A percentile compares a stretch with the other conserved stretches of the same genome.
Conservation (phyloP, 2,797 vertebrate species). For the Pempheris klunzingeri region DNA sequence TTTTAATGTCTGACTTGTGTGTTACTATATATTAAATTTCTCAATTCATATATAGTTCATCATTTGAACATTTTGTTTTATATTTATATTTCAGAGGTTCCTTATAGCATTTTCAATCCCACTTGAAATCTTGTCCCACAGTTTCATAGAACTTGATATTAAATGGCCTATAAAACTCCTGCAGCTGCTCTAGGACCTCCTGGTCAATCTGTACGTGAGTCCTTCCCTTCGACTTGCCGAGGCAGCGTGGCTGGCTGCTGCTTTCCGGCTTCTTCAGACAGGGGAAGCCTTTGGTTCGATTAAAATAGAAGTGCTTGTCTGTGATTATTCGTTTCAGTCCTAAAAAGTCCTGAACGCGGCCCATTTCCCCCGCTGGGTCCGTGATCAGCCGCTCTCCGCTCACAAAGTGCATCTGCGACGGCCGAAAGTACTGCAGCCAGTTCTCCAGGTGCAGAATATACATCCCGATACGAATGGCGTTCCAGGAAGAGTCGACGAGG, state of each 20-base stretch:
- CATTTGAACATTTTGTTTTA: conserved; percentile 28
- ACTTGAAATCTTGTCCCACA: conserved; percentile 96
- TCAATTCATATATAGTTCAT: conserved; percentile 23
- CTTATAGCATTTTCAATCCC: conserved; percentile 86
- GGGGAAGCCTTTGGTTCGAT: conserved; percentile 98
- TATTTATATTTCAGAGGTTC: conserved; percentile 37
- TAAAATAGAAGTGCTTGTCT: conserved; percentile 99
- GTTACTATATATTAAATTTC: conserved; percentile 9
- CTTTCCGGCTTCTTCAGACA: conserved; percentile 94
- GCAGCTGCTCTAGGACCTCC: conserved; percentile 96
- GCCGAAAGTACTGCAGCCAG: conserved; percentile 96
- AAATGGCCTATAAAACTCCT: conserved; percentile 96
- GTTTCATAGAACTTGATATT: conserved; percentile 98
- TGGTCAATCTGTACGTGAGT: conserved; percentile 96
- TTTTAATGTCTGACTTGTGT: conserved; percentile 28
- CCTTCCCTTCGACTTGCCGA: conserved; percentile 97
- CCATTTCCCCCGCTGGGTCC: conserved; percentile 95
- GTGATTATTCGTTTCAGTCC: conserved; percentile 95
- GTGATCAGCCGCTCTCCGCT: conserved; percentile 96
- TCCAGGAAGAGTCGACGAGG: conserved; percentile 94
- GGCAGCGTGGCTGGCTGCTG: conserved; percentile 92
- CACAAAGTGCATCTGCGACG: conserved; percentile 97
- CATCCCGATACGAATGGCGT: conserved; percentile 96
- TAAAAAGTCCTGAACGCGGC: conserved; percentile 95
- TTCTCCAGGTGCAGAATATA: conserved; percentile 94